Evolutionary conservation across 2,888 invertebrate species (phyloP), one percentile per base, ranked within the genome.

Genomic region (Lissonota sp.): DNA sequence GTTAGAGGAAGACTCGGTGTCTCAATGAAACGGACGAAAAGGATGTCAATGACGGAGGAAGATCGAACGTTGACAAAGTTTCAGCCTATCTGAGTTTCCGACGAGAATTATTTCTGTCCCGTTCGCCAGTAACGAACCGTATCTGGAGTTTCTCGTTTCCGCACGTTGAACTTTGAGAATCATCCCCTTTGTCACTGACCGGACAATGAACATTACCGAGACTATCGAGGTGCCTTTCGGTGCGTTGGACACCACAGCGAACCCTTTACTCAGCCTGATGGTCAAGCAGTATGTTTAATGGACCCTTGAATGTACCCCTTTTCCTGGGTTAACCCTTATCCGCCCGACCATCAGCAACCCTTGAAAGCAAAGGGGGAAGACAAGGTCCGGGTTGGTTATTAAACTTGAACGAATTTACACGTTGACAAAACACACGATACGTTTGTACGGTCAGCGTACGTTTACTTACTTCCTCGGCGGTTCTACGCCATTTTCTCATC

Each of bases 251-350:
- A 46, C 70, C 58, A n/a, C 58, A n/a, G 63, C 78, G 62, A 64
- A 71, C 76, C 53, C 46, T 53, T 60, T 67, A 67, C 79, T 75
- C 78, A 67, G 73, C 57, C 64, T 83, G 82, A 79, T 77, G 89
- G 88, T 89, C 88, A 87, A 88, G 87, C 86, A 85, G 87, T 87
- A 86, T 84, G 87, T 88, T 86, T 86, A 86, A 88, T 83, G 82
- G 83, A 82, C 64, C 64, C 63, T 57, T 55, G 55, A 53, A 67
- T 46, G 57, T 49, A 42, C 58, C 64, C 64, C 64, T 46, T 69
- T 64, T 74, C 71, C 79, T 42, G 40, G 39, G 6, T 70, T 44
- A 49, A 58, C 57, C 79, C 69, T 80, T 60, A 60, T 63, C 67
- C 37, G 42, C 62, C 57, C 53, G 62, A 16, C 63, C 39, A 58